Evolutionary conservation across 2,797 vertebrate genomes (phyloP).

Genomic region (Emydoidea blandingii): DNA sequence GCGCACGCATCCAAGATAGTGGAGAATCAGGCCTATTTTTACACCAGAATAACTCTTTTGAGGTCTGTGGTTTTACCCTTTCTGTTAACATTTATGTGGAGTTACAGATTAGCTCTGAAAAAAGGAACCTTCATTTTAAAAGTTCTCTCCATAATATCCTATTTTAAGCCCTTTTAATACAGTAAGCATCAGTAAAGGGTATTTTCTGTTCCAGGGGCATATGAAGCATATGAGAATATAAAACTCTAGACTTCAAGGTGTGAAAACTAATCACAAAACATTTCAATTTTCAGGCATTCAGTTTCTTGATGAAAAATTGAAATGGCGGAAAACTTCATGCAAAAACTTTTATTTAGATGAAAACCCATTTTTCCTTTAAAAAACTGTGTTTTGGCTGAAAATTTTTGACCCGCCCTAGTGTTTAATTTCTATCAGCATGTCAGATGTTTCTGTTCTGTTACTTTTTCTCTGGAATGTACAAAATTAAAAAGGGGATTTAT

Average conservation of each 20-base stretch:
- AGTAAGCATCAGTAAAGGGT: background rate
- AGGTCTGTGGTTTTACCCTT: background rate
- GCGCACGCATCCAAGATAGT: rapidly evolving
- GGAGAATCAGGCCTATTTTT: background rate
- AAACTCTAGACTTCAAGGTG: background rate
- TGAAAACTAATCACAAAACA: background rate
- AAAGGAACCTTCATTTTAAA: background rate
- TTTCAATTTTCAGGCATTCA: background rate
- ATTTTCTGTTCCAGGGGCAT: background rate
- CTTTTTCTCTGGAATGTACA: background rate
- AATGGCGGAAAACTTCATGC: background rate
- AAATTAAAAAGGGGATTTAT: background rate
- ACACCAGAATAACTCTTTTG: background rate
- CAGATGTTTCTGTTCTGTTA: background rate
- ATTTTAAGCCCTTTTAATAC: background rate
- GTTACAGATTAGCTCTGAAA: background rate
- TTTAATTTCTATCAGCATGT: background rate
- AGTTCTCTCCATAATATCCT: background rate
- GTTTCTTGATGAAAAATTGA: background rate
- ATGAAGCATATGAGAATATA: background rate
- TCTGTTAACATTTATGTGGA: rapidly evolving
- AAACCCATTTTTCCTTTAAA: background rate
- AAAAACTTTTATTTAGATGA: background rate
- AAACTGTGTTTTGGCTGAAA: background rate
- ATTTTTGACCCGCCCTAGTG: background rate